Base-by-base conservation (phyloP, 1,140 invertebrate genomes). In the Drosophila burlai region DNA sequence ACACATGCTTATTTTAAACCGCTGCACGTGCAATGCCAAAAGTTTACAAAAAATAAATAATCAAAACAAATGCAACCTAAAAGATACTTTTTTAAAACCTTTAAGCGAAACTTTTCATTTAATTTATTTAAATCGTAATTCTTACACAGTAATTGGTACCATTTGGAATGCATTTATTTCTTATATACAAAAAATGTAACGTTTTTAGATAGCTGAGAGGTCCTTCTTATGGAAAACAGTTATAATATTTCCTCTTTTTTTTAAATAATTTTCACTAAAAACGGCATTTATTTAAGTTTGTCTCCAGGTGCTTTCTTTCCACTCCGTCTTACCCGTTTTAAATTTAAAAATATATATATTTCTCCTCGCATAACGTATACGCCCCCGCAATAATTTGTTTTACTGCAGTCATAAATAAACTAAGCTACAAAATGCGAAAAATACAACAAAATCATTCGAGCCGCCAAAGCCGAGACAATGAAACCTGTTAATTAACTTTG, bases 401-500 rank as follows among this genome's bases (percentile, higher is more conserved):
- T 74, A 72, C 50, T 69, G 78, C 64, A 38, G 61, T 38, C 71
- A 57, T 64, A 50, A 69, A 83, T 63, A 71, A 59, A 79, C 59
- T 58, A 63, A 65, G 45, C 42, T 62, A 76, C 76, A 63, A 59
- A 54, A 80, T 63, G 42, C 57, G 61, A 77, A 81, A 65, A 63
- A 71, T 42, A 57, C 24, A 61, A 50, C 66, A 24, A 72, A 54
- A 52, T 65, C n/a, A 34, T 21, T 54, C 46, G 38, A 72, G 69
- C 66, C 29, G 52, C 52, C 52, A 64, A 68, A 36, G 36, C 26
- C 55, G 58, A 59, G 67, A 80, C 81, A 87, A 80, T 83, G 81
- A 87, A 87, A 87, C 83, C 81, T 78, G 83, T 87, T 87, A 87
- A 87, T 87, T 83, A 87, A 83, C 68, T 89, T 69, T 87, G 84